Percentiles rank a stretch among this genome's conserved stretches.
These are phyloP conservation scores for Drosophila takahashii DNA, from an alignment of 1,140 invertebrate species.

Conservation along the genomic window DNA sequence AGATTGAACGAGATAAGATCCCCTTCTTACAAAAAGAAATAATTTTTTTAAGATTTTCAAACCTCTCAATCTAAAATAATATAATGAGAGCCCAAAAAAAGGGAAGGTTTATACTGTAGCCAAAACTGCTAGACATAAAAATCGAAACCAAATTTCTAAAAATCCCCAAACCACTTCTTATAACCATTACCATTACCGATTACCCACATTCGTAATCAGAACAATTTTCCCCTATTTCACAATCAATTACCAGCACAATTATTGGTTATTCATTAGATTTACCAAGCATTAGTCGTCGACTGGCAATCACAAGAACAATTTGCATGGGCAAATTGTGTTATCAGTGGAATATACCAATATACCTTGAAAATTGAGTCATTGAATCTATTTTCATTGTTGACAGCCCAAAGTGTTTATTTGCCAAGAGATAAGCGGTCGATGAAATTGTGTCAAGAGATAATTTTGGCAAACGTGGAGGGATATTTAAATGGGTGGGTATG, in stretches of 20 bases:
- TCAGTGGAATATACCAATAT: constrained; percentile 29
- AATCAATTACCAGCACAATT: constrained; percentile 36
- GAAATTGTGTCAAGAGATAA: constrained; percentile 75
- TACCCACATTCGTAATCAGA: neutral
- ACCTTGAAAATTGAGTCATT: constrained; percentile 57
- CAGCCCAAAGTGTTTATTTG: constrained; percentile 42
- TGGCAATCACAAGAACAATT: constrained; percentile 24
- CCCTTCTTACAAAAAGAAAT: too few relatives aligned
- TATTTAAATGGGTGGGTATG: neutral
- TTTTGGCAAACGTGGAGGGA: constrained; percentile 28
- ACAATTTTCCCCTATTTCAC: constrained; percentile 12
- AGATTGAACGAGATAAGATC: too few relatives aligned
- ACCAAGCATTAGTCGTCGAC: neutral
- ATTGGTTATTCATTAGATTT: constrained; percentile 35
- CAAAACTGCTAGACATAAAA: too few relatives aligned
- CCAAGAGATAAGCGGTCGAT: constrained; percentile 53
- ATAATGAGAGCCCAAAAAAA: too few relatives aligned
- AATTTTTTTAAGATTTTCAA: too few relatives aligned
- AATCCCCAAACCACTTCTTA: neutral
- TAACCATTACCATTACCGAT: neutral
- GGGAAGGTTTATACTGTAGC: too few relatives aligned
- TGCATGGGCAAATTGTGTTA: constrained; percentile 34
- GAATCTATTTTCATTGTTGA: constrained; percentile 73
- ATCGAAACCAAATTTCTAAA: too few relatives aligned
- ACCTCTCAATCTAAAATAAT: too few relatives aligned